These are phyloP conservation scores for Apoderus coryli DNA, from an alignment of 2,888 invertebrate genomes.

Conservation along the genomic window DNA sequence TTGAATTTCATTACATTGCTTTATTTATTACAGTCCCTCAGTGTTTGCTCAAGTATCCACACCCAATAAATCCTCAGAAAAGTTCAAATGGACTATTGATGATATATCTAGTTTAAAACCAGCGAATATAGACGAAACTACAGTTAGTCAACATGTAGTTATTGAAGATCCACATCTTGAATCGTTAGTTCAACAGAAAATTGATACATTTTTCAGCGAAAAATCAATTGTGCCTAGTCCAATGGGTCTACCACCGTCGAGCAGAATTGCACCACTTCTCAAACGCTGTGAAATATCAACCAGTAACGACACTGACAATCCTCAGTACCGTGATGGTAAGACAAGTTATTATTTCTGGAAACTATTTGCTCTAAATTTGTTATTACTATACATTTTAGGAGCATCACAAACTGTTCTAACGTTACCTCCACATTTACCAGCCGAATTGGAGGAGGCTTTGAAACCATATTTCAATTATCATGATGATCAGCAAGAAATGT, in stretches of 20 bases:
- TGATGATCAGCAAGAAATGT: slow-evolving; percentile 26
- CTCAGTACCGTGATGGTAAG: slow-evolving; percentile 16
- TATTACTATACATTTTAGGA: slow-evolving; percentile 33
- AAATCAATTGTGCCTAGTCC: slow-evolving; percentile 33
- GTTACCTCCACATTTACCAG: slow-evolving; percentile 46
- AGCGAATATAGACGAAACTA: slow-evolving; percentile 49
- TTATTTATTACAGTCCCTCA: slow-evolving; percentile 27
- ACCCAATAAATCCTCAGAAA: slow-evolving; percentile 31
- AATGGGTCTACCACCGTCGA: slow-evolving; percentile 14
- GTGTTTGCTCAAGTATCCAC: slow-evolving; percentile 29
- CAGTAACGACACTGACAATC: slow-evolving; percentile 7
- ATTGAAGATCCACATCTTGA: slow-evolving; percentile 47
- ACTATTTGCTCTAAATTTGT: not conserved
- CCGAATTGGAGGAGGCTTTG: slow-evolving; percentile 44
- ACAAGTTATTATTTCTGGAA: slow-evolving; percentile 1
- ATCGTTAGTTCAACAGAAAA: slow-evolving; percentile 49
- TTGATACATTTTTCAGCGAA: slow-evolving; percentile 37
- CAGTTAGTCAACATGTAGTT: slow-evolving; percentile 44
- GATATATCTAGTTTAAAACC: slow-evolving; percentile 52
- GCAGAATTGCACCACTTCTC: slow-evolving; percentile 15
- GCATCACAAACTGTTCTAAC: slow-evolving; percentile 51
- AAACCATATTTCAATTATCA: slow-evolving; percentile 47
- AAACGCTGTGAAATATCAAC: no score
- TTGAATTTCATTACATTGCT: slow-evolving; percentile 5
- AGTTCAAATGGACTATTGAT: slow-evolving; percentile 56